A percentile compares a stretch with the other conserved stretches of the same genome.
Evolutionary conservation across 2,888 invertebrate genomes (phyloP).

Genomic region (Invenusta paracnida): DNA sequence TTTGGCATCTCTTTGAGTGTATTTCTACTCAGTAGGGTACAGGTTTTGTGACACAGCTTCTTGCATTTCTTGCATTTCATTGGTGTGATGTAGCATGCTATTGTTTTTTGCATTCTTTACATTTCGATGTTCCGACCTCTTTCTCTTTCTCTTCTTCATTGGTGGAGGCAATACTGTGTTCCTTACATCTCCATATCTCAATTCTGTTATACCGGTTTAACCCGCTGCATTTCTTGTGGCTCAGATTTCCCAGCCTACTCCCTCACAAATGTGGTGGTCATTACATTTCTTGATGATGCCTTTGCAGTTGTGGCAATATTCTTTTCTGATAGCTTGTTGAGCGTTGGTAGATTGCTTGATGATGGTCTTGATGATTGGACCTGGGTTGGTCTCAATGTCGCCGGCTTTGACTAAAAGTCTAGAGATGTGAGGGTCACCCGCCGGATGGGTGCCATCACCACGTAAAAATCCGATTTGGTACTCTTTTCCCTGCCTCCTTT

Average conservation of each 20-base stretch:
- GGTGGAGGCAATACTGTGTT: not conserved
- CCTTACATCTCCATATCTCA: not conserved
- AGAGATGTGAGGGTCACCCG: not conserved
- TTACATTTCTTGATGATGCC: not conserved
- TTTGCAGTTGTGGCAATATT: not conserved
- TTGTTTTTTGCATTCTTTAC: not conserved
- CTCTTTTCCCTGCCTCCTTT: slow-evolving; percentile 17
- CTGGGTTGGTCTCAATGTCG: slow-evolving; percentile 4
- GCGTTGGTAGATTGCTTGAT: not conserved
- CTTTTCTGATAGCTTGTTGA: not conserved
- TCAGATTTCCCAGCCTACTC: not conserved
- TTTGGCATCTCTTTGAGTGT: not conserved
- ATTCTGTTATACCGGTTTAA: not conserved
- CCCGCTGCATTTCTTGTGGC: not conserved
- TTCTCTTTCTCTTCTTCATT: not conserved
- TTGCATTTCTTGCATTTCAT: slow-evolving; percentile 8
- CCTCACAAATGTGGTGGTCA: not conserved
- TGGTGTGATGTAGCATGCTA: not conserved
- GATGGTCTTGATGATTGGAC: not conserved
- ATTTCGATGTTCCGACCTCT: not conserved
- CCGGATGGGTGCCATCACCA: slow-evolving; percentile 2
- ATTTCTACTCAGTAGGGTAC: not conserved
- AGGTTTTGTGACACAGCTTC: not conserved
- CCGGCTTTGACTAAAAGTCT: not conserved
- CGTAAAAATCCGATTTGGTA: slow-evolving; percentile 7